Percentiles rank a stretch among this genome's conserved stretches.
These are phyloP conservation scores for Bellardia pandia DNA, from an alignment of 2,888 invertebrate genomes.

Conservation along the genomic window DNA sequence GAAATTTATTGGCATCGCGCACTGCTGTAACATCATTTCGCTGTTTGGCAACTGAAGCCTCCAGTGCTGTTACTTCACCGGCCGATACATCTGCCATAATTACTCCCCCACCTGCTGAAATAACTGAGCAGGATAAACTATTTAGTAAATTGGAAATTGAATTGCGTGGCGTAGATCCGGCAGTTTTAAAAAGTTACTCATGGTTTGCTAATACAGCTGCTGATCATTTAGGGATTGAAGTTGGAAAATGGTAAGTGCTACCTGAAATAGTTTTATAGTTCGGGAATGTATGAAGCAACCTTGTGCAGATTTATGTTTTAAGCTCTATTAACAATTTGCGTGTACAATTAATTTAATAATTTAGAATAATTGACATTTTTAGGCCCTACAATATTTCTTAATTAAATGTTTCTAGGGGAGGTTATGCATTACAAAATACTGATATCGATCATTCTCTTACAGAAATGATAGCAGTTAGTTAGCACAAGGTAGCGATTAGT, in stretches of 20 bases:
- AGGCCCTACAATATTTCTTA: neutral
- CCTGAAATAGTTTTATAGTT: neutral
- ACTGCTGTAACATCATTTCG: slow-evolving; percentile 30
- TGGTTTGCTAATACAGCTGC: slow-evolving; percentile 93
- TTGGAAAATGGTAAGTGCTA: slow-evolving; percentile 87
- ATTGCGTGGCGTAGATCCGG: slow-evolving; percentile 93
- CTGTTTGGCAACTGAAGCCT: slow-evolving; percentile 48
- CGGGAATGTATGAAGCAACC: neutral
- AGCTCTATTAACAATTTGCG: no score
- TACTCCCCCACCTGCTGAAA: neutral
- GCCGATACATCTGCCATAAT: neutral
- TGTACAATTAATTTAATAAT: no score
- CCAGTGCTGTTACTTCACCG: neutral
- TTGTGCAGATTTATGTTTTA: neutral
- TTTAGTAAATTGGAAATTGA: slow-evolving; percentile 94
- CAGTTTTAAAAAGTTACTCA: slow-evolving; percentile 94
- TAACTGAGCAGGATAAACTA: slow-evolving; percentile 87
- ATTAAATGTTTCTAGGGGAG: neutral
- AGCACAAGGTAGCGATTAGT: no score
- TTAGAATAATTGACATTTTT: no score
- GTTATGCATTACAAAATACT: no score
- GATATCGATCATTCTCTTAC: no score
- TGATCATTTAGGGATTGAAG: slow-evolving; percentile 90
- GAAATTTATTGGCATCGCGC: slow-evolving; percentile 59
- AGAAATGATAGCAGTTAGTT: no score